Conservation (phyloP, 1,140 invertebrate genomes). For the Hydropsyche tenuis region DNA sequence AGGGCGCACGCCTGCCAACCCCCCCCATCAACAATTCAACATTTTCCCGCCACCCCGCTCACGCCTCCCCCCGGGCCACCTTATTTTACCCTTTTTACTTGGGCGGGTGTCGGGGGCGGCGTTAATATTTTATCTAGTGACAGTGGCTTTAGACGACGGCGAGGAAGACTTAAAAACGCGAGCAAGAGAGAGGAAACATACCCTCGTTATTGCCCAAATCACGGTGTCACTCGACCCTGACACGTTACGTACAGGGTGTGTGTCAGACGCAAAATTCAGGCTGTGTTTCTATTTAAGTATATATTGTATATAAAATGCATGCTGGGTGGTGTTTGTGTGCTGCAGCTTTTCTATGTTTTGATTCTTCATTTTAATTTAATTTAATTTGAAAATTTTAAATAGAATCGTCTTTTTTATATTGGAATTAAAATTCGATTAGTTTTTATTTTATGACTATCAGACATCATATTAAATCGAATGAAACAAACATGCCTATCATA, state of each 20-base stretch:
- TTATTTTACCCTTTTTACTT: slow-evolving; percentile 48
- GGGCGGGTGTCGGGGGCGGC: slow-evolving; percentile 29
- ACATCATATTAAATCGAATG: too few species aligned
- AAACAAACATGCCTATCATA: too few species aligned
- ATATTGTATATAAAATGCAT: too few species aligned
- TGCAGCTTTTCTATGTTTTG: too few species aligned
- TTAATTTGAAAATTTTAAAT: too few species aligned
- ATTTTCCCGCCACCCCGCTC: background rate
- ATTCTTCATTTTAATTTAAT: too few species aligned
- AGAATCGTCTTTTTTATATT: too few species aligned
- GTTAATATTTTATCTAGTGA: slow-evolving; percentile 48
- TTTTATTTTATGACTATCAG: too few species aligned
- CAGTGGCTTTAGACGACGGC: slow-evolving; percentile 27
- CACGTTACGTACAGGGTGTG: slow-evolving; percentile 3
- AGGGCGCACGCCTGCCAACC: background rate
- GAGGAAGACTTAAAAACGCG: slow-evolving; percentile 12
- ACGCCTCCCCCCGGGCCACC: background rate
- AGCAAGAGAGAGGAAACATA: background rate
- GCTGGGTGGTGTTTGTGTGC: too few species aligned
- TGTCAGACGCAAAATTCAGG: background rate
- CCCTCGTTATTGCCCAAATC: slow-evolving; percentile 36
- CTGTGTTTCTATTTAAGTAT: too few species aligned
- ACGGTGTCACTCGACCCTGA: slow-evolving; percentile 27
- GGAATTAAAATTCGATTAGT: too few species aligned
- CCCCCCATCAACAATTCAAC: slow-evolving; percentile 43